Base-by-base conservation (phyloP, 2,797 vertebrate species). In the Acrossocheilus fasciatus region DNA sequence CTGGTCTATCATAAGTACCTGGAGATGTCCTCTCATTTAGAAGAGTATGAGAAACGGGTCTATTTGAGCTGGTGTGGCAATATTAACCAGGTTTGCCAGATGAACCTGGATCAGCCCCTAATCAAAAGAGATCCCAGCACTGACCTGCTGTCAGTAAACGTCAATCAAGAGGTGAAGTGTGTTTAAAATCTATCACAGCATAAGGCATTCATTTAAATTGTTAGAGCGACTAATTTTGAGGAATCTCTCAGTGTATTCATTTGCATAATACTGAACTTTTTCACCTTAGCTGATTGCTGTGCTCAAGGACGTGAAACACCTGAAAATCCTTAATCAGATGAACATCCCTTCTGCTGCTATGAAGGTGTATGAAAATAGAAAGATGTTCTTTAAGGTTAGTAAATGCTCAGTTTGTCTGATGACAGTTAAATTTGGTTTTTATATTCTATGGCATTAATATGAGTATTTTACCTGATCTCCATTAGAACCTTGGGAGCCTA, bases 221-320 rank as follows among this genome's bases (percentile, higher is more conserved):
- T 62, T 23, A 74, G 41, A 84, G 30, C 6, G 26, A 54, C 23
- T 83, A 50, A 83, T 47, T 47, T 45, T 86, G 8, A 77, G 36
- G 59, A 47, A 68, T 86, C 39, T 18, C 18, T 87, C 50, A 59
- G 15, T 82, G 30, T 75, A 10, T 70, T 41, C 4, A 74, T 86
- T 74, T 66, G 20, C 50, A 86, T 82, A 68, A 82, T 52, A n/a
- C 89, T 90, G 89, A 81, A n/a, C 43, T 86, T 90, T 91, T 64
- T 86, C 18, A 89, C 81, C 89, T 9, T 86, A 97, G 95, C 91
- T 96, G 47, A 92, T 94, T 78, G 94, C 93, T 85, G 91, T 97
- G 50, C 91, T 97, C 86, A 96, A 95, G 91, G 96, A 98, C 88
- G 96, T 97, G 62, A 97, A 95, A 86, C 96, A 96, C 74, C 93